These are phyloP conservation scores for Axinella damicornis DNA, from an alignment of 37 sponge, comb jelly and placozoan species.

Conservation along the genomic window DNA sequence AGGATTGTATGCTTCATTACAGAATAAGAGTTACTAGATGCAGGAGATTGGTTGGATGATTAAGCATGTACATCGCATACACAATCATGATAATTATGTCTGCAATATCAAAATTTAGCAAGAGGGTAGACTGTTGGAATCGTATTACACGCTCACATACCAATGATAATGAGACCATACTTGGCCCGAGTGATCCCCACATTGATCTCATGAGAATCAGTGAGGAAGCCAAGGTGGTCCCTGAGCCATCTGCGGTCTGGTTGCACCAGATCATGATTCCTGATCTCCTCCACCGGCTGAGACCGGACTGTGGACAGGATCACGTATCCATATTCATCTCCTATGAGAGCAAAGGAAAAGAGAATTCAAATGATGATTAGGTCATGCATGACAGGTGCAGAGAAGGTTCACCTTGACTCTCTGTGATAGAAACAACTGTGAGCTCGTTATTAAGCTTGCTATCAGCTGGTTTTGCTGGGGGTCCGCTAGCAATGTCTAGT, in stretches of 20 bases:
- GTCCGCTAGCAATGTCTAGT: neutral
- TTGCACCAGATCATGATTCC: conserved; percentile 36
- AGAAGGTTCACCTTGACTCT: conserved; percentile 68
- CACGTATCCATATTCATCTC: conserved; percentile 85
- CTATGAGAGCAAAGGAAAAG: conserved; percentile 23
- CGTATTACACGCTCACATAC: conserved; percentile 44
- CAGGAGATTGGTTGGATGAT: no score
- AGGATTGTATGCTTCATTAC: no score
- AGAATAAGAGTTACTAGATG: no score
- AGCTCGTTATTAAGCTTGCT: neutral
- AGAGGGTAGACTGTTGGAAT: neutral
- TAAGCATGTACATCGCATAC: no score
- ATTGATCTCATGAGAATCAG: conserved; percentile 75
- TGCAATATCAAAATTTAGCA: neutral
- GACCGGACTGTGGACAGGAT: conserved; percentile 79
- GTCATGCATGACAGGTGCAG: no score
- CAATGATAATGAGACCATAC: conserved; percentile 77
- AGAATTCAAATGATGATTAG: no score
- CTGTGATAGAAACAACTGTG: conserved; percentile 53
- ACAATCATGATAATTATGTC: neutral
- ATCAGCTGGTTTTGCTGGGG: neutral
- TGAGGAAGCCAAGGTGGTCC: conserved; percentile 80
- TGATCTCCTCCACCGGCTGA: conserved; percentile 55
- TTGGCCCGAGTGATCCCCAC: conserved; percentile 79
- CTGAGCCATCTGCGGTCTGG: conserved; percentile 64